Conservation (phyloP, 2,888 invertebrate genomes). For the Sclerodermus sp. region DNA sequence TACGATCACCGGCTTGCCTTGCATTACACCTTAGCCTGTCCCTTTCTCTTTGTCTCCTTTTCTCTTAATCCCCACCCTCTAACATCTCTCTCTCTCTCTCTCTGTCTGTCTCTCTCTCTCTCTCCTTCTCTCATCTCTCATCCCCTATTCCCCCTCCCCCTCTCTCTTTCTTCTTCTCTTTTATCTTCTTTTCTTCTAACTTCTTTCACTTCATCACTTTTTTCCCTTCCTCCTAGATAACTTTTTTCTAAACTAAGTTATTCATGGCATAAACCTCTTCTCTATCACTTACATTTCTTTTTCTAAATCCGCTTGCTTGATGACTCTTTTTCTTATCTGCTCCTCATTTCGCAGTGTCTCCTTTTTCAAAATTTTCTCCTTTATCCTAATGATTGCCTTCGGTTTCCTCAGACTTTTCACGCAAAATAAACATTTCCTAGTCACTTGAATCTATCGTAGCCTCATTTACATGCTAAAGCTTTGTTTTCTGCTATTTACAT, state of each 20-base stretch:
- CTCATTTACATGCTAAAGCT: too few species aligned
- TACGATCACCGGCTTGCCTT: constrained; percentile 30
- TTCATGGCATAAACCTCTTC: neutral
- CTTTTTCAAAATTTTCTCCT: neutral
- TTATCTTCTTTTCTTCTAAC: neutral
- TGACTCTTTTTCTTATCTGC: neutral
- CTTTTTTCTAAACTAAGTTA: neutral
- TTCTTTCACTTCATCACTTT: neutral
- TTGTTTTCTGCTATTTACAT: too few species aligned
- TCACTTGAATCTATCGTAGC: too few species aligned
- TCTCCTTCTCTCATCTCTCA: constrained; percentile 3
- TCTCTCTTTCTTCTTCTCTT: constrained; percentile 1
- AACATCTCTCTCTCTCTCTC: constrained; percentile 9
- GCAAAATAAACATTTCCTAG: too few species aligned
- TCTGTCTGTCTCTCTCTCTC: constrained; percentile 13
- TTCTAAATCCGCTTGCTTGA: too few species aligned
- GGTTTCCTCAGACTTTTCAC: too few species aligned
- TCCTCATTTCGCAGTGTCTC: neutral
- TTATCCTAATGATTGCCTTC: too few species aligned
- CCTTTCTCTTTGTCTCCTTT: constrained; percentile 29
- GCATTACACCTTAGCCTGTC: constrained; percentile 34
- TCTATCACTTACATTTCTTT: neutral
- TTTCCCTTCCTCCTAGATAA: neutral
- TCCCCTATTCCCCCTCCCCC: constrained; percentile 2
- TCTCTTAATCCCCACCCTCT: constrained; percentile 12